Evolutionary conservation across 1,140 invertebrate species (phyloP).

Genomic region (Drosophila hydei): DNA sequence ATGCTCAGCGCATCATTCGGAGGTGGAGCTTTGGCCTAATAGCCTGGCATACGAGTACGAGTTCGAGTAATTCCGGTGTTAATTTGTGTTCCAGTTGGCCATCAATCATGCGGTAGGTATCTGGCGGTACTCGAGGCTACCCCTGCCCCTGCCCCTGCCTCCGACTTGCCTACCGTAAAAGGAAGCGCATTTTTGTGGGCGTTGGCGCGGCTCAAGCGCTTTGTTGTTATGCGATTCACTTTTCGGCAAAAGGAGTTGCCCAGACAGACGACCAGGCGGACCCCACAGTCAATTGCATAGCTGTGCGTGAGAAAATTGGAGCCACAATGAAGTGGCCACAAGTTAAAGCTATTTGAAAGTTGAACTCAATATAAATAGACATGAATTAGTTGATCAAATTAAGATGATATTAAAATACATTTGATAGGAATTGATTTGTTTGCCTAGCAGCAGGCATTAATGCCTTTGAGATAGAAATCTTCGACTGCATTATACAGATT

Average conservation of each 20-base stretch:
- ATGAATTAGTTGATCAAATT: no score
- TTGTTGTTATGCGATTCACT: constrained; percentile 29
- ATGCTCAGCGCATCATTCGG: constrained; percentile 58
- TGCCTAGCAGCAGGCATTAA: no score
- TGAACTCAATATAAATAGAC: not conserved
- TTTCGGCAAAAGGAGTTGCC: constrained; percentile 53
- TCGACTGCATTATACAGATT: no score
- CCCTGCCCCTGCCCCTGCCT: not conserved
- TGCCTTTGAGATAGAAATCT: no score
- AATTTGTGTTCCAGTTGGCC: constrained; percentile 75
- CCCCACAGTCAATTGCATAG: constrained; percentile 30
- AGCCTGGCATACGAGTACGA: constrained; percentile 18
- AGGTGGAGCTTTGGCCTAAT: constrained; percentile 60
- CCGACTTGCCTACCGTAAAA: constrained; percentile 10
- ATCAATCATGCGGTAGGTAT: constrained; percentile 62
- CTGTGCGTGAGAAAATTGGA: constrained; percentile 57
- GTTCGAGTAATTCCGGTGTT: constrained; percentile 76
- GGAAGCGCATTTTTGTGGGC: constrained; percentile 61
- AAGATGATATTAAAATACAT: no score
- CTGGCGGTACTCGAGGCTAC: constrained; percentile 20
- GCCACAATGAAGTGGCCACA: not conserved
- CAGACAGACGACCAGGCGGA: constrained; percentile 29
- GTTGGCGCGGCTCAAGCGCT: constrained; percentile 69
- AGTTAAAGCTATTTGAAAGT: constrained; percentile 9
- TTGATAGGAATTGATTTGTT: no score